Evolutionary conservation across 1,140 invertebrate genomes (phyloP), one percentile per base, ranked within the genome.

Genomic region (Tetramorium alpestre): DNA sequence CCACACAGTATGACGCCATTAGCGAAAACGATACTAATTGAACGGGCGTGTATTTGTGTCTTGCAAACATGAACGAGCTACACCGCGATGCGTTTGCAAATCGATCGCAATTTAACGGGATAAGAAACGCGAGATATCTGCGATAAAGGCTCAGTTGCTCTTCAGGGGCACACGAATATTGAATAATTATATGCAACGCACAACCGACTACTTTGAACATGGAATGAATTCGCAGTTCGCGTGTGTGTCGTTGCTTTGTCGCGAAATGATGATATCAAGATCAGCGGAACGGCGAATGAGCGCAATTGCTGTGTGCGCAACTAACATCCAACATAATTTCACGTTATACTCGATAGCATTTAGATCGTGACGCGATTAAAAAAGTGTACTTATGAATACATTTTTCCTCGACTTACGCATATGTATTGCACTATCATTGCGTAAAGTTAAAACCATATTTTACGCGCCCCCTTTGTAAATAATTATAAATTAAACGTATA

Each of bases 21-120:
- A 78, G 44, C 47, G 47, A 77, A 85, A 78, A 38, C 82, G 73
- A 78, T 78, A 78, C 73, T 78, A 78, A 85, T 85, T 65, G 73
- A 77, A 54, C 73, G 51, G 18, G 22, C 44, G 8, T 60, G 62
- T 33, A 65, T 77, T 75, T 41, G 28, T 38, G 22, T 77, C 28
- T 33, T 13, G 18, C 44, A 44, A 51, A 78, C 22, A 38, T 7
- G 18, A 18, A 10, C 47, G 44, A 7, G 25, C n/a, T 7, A 11
- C 16, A 22, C 13, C 25, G n/a, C 11, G 28, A 54, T 28, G 33
- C 5, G 18, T 58, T 16, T 22, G 2, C 44, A 16, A 75, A 25
- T 81, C 47, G 38, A 81, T 60, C 8, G 49, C 4, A 33, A 72
- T 49, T 82, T 51, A 3, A 58, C 0, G 2, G n/a, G 16, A 85